Evolutionary conservation across 2,797 vertebrate genomes (phyloP).

Genomic region (Anomalospiza imberbis): DNA sequence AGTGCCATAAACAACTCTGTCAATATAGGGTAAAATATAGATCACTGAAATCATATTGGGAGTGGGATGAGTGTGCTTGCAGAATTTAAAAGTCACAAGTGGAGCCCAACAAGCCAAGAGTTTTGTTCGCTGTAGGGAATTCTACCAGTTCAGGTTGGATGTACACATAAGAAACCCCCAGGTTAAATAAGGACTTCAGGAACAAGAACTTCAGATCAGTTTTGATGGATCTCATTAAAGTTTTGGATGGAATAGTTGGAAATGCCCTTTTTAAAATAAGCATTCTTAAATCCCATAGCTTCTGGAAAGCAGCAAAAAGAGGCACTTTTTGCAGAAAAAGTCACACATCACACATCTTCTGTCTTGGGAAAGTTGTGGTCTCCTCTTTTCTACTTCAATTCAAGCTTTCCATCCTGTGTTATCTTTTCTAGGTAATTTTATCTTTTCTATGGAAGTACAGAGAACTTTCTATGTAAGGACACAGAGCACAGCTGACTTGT

Average conservation of each 20-base stretch:
- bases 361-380: background rate
- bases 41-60: background rate
- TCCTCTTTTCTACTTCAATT: background rate
- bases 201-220: background rate
- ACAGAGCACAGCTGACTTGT: background rate
- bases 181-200: background rate
- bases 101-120: background rate
- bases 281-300: background rate
- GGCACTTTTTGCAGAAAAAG: background rate
- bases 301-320: background rate
- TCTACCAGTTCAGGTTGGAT: background rate
- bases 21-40: background rate
- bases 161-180: background rate
- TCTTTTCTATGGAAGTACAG: fast-evolving
- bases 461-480: fast-evolving
- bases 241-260: background rate
- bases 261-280: background rate
- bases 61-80: background rate
- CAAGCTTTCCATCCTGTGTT: background rate
- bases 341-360: background rate
- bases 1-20: constrained; percentile 34
- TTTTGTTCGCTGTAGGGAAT: background rate
- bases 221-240: background rate
- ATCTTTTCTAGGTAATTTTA: background rate
- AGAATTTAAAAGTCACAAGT: background rate